A percentile compares a stretch with the other conserved stretches of the same genome.
phyloP scores from a whole-genome alignment of 2,888 invertebrate species.

The Neocrepidodera transversa region DNA sequence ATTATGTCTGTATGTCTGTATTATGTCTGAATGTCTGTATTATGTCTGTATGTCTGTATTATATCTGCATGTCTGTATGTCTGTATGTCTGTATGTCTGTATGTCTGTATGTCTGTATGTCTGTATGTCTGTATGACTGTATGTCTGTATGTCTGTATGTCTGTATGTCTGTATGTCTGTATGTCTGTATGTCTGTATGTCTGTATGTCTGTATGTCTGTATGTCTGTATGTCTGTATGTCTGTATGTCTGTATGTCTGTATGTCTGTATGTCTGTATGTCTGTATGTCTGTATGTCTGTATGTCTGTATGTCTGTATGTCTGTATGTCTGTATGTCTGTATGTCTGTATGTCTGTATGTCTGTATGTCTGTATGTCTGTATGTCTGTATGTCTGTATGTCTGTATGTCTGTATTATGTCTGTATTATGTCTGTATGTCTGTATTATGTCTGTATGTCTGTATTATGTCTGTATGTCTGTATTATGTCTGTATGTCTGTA shows the following conservation, averaged over 20 bases:
- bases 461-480: no score
- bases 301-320: not conserved
- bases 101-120: not conserved
- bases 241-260: not conserved
- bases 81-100: not conserved
- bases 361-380: not conserved
- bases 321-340: not conserved
- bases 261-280: not conserved
- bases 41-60: no score
- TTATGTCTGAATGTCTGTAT: no score
- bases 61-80: no score
- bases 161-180: conserved; percentile 1
- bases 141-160: no score
- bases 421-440: no score
- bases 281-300: not conserved
- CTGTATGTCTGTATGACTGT: no score
- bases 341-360: not conserved
- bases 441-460: no score
- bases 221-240: not conserved
- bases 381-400: not conserved
- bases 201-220: conserved; percentile 3
- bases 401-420: conserved; percentile 1
- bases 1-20: no score
- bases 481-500: not conserved
- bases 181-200: not conserved